These are phyloP conservation scores for Chironomus striatipennis DNA, from an alignment of 1,140 invertebrate genomes.

Conservation along the genomic window DNA sequence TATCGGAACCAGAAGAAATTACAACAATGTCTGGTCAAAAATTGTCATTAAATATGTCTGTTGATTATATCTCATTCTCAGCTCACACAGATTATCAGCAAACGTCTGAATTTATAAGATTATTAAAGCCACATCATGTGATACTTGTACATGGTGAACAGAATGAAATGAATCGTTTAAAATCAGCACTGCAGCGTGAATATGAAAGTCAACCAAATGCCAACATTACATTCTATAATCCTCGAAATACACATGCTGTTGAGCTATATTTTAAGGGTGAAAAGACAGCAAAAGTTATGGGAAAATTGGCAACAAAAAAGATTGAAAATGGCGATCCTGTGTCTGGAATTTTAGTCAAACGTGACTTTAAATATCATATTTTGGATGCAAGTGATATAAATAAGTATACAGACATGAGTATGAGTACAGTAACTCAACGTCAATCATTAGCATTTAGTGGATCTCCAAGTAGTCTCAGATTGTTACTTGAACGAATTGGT, in stretches of 20 bases:
- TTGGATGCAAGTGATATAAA: conserved; percentile 79
- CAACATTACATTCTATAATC: conserved; percentile 90
- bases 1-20: conserved; percentile 97
- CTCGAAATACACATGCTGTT: conserved; percentile 88
- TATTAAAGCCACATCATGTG: conserved; percentile 90
- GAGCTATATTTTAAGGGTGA: conserved; percentile 93
- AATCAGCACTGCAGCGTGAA: conserved; percentile 87
- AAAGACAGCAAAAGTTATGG: conserved; percentile 97
- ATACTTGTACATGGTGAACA: conserved; percentile 97
- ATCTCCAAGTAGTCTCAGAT: conserved; percentile 65
- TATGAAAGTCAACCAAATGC: conserved; percentile 85
- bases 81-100: conserved; percentile 99
- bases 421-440: conserved; percentile 84
- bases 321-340: conserved; percentile 69
- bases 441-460: conserved; percentile 83
- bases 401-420: conserved; percentile 94
- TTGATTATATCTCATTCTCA: conserved; percentile 99
- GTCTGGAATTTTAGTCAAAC: conserved; percentile 90
- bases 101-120: conserved; percentile 93
- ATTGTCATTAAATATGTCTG: conserved; percentile 91
- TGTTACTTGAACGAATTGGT: conserved; percentile 70
- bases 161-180: conserved; percentile 96
- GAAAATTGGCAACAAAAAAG: conserved; percentile 73
- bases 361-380: conserved; percentile 98
- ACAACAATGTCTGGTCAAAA: conserved; percentile 92